Percentiles rank a stretch among this genome's conserved stretches.
phyloP scores from a whole-genome alignment of 1,140 invertebrate species.

The Diachasma alloeum region DNA sequence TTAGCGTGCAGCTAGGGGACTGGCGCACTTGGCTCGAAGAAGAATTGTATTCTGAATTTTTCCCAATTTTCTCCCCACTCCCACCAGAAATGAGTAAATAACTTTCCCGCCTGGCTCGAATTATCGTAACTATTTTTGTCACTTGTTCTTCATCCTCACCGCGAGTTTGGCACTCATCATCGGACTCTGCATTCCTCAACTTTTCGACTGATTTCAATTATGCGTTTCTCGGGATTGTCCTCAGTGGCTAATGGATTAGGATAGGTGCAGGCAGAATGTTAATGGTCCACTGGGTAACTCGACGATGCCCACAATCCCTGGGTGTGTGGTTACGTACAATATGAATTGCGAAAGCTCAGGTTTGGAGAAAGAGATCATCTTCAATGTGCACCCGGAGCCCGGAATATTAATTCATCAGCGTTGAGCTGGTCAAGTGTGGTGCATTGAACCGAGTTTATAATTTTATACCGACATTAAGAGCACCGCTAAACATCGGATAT shows the following conservation, averaged over 20 bases:
- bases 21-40: too few relatives aligned
- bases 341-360: background rate
- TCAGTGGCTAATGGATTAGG: background rate
- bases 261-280: background rate
- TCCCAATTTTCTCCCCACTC: too few relatives aligned
- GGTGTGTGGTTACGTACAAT: background rate
- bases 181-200: background rate
- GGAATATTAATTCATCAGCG: background rate
- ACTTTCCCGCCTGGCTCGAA: too few relatives aligned
- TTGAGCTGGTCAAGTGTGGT: background rate
- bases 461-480: background rate
- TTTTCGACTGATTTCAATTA: background rate
- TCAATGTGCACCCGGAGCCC: background rate
- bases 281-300: background rate
- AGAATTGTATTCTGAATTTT: too few relatives aligned
- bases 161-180: too few relatives aligned
- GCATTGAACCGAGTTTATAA: background rate
- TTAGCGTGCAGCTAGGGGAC: too few relatives aligned
- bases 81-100: too few relatives aligned
- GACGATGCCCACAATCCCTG: background rate
- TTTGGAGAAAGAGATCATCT: background rate
- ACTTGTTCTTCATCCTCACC: too few relatives aligned
- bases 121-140: too few relatives aligned
- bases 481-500: background rate
- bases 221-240: background rate